Evolutionary conservation across 2,888 invertebrate genomes (phyloP).

Genomic region (Xylota segnis): DNA sequence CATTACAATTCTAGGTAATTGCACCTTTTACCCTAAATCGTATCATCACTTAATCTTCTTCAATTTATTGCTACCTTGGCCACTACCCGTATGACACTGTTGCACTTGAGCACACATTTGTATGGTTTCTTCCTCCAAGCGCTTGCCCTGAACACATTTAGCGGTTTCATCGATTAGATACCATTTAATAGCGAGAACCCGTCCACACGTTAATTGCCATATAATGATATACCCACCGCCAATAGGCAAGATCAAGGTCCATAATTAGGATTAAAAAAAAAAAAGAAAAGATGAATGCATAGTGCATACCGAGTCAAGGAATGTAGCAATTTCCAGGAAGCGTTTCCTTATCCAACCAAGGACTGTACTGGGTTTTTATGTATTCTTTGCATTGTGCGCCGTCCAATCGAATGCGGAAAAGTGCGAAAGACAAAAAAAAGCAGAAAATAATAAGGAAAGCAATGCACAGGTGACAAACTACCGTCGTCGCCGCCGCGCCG

Average conservation of each 20-base stretch:
- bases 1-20: constrained; percentile 57
- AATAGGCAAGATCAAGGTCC: constrained; percentile 23
- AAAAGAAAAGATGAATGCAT: constrained; percentile 28
- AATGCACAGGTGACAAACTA: constrained; percentile 39
- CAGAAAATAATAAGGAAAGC: constrained; percentile 21
- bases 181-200: constrained; percentile 38
- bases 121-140: constrained; percentile 52
- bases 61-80: constrained; percentile 44
- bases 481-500: constrained; percentile 22
- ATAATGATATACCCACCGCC: constrained; percentile 35
- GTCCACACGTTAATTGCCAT: constrained; percentile 60
- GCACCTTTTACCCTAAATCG: constrained; percentile 65
- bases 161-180: constrained; percentile 57
- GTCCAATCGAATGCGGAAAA: constrained; percentile 26
- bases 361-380: constrained; percentile 31
- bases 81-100: constrained; percentile 54
- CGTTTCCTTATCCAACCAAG: constrained; percentile 57
- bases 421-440: constrained; percentile 14
- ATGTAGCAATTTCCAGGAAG: constrained; percentile 61
- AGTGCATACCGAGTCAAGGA: constrained; percentile 4
- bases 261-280: constrained; percentile 46
- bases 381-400: constrained; percentile 21
- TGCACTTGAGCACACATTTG: constrained; percentile 45
- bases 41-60: constrained; percentile 51
- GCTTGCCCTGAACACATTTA: constrained; percentile 22